These are phyloP conservation scores for Amblyjoppa proteus DNA, from an alignment of 2,888 invertebrate genomes.

Conservation along the genomic window DNA sequence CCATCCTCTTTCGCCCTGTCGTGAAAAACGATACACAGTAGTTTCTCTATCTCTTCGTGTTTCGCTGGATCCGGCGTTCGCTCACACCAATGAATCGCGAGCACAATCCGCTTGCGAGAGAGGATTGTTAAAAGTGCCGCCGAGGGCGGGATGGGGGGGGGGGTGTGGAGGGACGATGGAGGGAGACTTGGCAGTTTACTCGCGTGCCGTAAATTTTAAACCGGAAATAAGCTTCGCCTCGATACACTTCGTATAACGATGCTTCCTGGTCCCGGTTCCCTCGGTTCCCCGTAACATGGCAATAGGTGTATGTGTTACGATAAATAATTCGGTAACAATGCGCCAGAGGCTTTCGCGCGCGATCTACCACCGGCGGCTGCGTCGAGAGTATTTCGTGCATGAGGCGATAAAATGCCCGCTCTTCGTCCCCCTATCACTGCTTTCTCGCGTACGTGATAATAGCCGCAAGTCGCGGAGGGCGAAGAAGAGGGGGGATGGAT, in stretches of 20 bases:
- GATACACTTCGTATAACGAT: conserved; percentile 43
- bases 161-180: background rate
- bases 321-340: conserved; percentile 48
- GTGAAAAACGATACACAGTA: background rate
- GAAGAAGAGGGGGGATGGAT: background rate
- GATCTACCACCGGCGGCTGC: conserved; percentile 15
- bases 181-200: conserved; percentile 1
- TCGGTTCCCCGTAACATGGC: background rate
- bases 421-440: background rate
- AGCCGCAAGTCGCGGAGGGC: background rate
- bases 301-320: conserved; percentile 40
- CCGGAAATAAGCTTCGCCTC: conserved; percentile 54
- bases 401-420: conserved; percentile 48
- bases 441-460: conserved; percentile 48
- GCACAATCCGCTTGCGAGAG: conserved; percentile 9
- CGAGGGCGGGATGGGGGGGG: background rate
- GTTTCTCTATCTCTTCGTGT: conserved; percentile 4
- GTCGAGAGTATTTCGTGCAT: conserved; percentile 19
- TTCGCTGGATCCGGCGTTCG: background rate
- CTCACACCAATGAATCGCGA: conserved; percentile 12
- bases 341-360: background rate
- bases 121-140: background rate
- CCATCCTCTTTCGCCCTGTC: background rate
- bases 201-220: conserved; percentile 42
- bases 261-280: background rate